phyloP scores from a whole-genome alignment of 2,113 vertebrate species.

The Takifugu bimaculatus region DNA sequence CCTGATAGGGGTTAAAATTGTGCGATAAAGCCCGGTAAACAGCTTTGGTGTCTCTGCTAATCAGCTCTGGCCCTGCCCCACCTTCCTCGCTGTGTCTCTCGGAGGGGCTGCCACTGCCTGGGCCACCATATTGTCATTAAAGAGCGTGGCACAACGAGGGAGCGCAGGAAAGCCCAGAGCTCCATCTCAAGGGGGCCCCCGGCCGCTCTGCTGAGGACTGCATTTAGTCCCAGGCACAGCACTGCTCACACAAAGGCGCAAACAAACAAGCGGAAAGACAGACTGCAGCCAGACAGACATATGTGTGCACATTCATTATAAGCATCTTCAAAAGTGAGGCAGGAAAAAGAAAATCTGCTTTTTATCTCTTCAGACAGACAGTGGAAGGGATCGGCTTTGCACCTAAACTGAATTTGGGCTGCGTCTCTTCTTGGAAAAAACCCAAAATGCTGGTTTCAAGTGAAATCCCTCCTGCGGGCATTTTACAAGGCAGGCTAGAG shows the following conservation, averaged over 20 bases:
- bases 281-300: slow-evolving; percentile 44
- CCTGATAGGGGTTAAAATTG: slow-evolving; percentile 47
- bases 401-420: slow-evolving; percentile 42
- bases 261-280: slow-evolving; percentile 40
- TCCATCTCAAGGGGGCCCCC: slow-evolving; percentile 61
- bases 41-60: slow-evolving; percentile 62
- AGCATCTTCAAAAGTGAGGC: slow-evolving; percentile 38
- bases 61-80: slow-evolving; percentile 40
- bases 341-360: slow-evolving; percentile 12
- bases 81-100: slow-evolving; percentile 31
- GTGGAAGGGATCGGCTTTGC: slow-evolving; percentile 44
- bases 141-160: slow-evolving; percentile 62
- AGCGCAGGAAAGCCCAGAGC: slow-evolving; percentile 58
- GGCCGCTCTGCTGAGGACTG: slow-evolving; percentile 47
- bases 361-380: slow-evolving; percentile 41
- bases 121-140: slow-evolving; percentile 79
- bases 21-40: slow-evolving; percentile 63
- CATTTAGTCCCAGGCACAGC: slow-evolving; percentile 45
- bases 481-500: slow-evolving; percentile 52
- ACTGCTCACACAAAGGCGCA: slow-evolving; percentile 57
- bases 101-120: slow-evolving; percentile 52
- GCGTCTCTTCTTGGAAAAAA: slow-evolving; percentile 35
- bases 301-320: slow-evolving; percentile 44
- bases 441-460: slow-evolving; percentile 45
- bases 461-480: slow-evolving; percentile 55